Percentiles rank a stretch among this genome's conserved stretches.
Conservation (phyloP, 2,797 vertebrate genomes). For the Zalophus californianus region DNA sequence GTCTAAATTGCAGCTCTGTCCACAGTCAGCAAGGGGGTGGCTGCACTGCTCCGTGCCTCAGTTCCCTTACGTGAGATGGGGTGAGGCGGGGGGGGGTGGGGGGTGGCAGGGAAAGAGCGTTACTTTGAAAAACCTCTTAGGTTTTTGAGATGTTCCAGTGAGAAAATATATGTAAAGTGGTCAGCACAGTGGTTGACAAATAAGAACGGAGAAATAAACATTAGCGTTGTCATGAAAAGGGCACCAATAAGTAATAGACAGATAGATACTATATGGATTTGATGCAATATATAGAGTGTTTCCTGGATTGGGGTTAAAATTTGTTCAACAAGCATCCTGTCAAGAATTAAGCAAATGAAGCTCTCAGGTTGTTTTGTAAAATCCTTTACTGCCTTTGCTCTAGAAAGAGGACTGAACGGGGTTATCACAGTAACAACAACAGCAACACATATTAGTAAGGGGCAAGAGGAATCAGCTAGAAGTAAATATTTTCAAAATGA, state of each 20-base stretch:
- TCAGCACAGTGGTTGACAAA: not conserved
- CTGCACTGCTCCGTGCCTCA: not conserved
- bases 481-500: not conserved
- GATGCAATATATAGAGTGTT: not conserved
- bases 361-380: not conserved
- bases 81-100: rapidly evolving
- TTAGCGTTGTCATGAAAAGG: not conserved
- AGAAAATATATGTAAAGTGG: not conserved
- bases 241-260: not conserved
- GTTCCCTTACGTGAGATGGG: not conserved
- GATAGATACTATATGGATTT: not conserved
- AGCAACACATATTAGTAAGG: not conserved
- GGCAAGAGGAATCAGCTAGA: slow-evolving; percentile 19
- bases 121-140: not conserved
- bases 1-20: not conserved
- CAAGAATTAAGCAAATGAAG: not conserved
- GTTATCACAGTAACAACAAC: not conserved
- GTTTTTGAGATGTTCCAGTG: not conserved
- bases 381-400: not conserved
- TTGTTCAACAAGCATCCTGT: not conserved
- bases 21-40: rapidly evolving
- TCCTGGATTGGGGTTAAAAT: not conserved
- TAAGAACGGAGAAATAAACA: not conserved
- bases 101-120: not conserved
- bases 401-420: not conserved